A percentile compares a stretch with the other conserved stretches of the same genome.
These are phyloP conservation scores for Acleris emargana DNA, from an alignment of 2,888 invertebrate genomes.

Conservation along the genomic window DNA sequence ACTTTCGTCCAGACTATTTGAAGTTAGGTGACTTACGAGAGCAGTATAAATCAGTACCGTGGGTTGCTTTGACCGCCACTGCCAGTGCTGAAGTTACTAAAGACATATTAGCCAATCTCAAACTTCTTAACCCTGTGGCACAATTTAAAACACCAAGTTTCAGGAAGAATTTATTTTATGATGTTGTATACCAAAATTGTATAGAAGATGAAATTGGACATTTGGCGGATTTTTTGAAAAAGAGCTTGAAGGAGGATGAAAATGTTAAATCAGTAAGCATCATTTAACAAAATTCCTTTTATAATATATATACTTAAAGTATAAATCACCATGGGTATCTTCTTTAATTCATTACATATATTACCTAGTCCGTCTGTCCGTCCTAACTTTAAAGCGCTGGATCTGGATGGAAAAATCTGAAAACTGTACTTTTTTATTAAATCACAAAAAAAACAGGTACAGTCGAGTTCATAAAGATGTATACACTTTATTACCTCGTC, in stretches of 20 bases:
- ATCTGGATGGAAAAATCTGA: no score
- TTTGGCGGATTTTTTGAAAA: constrained; percentile 88
- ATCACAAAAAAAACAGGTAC: no score
- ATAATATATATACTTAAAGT: no score
- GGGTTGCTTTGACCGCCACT: constrained; percentile 98
- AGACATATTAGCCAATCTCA: constrained; percentile 91
- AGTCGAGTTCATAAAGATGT: no score
- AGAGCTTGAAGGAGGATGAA: constrained; percentile 85
- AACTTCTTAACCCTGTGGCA: constrained; percentile 86
- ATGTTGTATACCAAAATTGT: constrained; percentile 94
- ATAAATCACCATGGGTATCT: no score
- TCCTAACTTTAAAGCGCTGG: no score
- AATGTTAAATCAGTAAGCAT: constrained; percentile 73
- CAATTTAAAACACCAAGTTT: constrained; percentile 95
- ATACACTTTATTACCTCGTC: no score
- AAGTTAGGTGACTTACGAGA: constrained; percentile 88
- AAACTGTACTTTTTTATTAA: no score
- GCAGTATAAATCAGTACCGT: constrained; percentile 87
- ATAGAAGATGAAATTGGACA: constrained; percentile 92
- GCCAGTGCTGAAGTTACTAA: constrained; percentile 91
- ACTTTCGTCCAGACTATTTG: constrained; percentile 97
- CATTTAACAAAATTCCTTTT: neutral
- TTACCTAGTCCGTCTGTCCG: no score
- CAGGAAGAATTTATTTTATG: constrained; percentile 96
- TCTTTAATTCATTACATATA: no score